phyloP scores from a whole-genome alignment of 2,797 vertebrate genomes.

The Cryptoblepharus egeriae region DNA sequence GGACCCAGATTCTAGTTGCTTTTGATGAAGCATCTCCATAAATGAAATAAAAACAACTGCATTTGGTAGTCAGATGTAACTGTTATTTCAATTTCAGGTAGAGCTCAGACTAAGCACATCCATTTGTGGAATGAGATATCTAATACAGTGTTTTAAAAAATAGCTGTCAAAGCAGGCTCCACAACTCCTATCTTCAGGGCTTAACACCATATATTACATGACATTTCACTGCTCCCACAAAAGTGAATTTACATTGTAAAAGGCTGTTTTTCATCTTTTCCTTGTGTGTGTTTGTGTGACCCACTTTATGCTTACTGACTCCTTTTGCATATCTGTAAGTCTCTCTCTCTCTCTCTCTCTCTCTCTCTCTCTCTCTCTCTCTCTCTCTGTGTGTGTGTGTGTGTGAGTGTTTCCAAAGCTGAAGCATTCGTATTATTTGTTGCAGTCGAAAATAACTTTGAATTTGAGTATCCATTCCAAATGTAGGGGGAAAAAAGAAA shows the following conservation, averaged over 20 bases:
- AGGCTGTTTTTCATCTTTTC: slow-evolving; percentile 48
- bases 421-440: slow-evolving; percentile 46
- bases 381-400: no score
- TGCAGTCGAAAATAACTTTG: slow-evolving; percentile 47
- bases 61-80: slow-evolving; percentile 34
- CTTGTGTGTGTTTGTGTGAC: slow-evolving; percentile 6
- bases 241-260: slow-evolving; percentile 58
- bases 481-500: slow-evolving; percentile 40
- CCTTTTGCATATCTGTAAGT: background rate
- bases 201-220: slow-evolving; percentile 43
- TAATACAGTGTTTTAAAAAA: slow-evolving; percentile 52
- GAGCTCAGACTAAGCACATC: slow-evolving; percentile 24
- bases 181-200: slow-evolving; percentile 41
- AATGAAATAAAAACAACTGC: slow-evolving; percentile 45
- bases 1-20: slow-evolving; percentile 13
- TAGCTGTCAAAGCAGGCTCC: slow-evolving; percentile 39
- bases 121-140: background rate
- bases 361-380: no score
- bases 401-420: background rate
- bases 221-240: slow-evolving; percentile 55
- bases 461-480: slow-evolving; percentile 47
- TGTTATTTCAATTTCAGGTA: slow-evolving; percentile 33
- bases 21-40: background rate
- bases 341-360: no score
- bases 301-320: slow-evolving; percentile 9